Percentiles rank a stretch among this genome's conserved stretches.
These are phyloP conservation scores for Lophotis ruficrista DNA, from an alignment of 2,113 vertebrate species.

Conservation along the genomic window DNA sequence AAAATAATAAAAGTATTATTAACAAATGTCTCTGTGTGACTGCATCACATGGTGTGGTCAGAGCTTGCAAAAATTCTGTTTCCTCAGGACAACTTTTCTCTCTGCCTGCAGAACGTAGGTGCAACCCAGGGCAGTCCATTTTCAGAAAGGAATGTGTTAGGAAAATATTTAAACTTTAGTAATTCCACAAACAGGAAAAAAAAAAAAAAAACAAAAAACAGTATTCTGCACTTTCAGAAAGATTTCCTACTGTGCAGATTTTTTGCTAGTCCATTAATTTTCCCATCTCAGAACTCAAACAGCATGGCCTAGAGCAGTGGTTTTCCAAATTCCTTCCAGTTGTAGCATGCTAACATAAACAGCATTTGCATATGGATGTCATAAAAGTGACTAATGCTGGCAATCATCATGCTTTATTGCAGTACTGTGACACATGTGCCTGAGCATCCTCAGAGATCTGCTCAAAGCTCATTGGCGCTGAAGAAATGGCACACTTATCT, in stretches of 20 bases:
- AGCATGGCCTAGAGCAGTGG: slow-evolving; percentile 44
- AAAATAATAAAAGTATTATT: background rate
- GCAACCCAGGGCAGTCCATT: background rate
- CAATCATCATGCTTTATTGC: slow-evolving; percentile 35
- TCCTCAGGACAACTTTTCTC: background rate
- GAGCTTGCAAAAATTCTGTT: background rate
- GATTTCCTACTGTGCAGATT: slow-evolving; percentile 41
- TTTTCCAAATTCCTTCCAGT: slow-evolving; percentile 67
- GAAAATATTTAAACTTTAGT: slow-evolving; percentile 23
- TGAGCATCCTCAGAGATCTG: slow-evolving; percentile 18
- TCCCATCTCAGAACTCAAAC: slow-evolving; percentile 32
- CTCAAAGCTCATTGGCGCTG: background rate
- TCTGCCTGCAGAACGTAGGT: background rate
- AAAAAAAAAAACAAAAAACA: background rate
- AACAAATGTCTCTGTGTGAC: background rate
- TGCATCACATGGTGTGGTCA: background rate
- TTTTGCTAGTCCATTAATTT: slow-evolving; percentile 53
- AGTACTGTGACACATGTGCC: slow-evolving; percentile 54
- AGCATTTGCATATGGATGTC: slow-evolving; percentile 65
- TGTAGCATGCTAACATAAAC: slow-evolving; percentile 48
- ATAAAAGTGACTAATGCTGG: slow-evolving; percentile 57
- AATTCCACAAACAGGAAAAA: background rate
- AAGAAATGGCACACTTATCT: background rate
- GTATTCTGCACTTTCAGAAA: slow-evolving; percentile 22
- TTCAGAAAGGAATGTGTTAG: background rate